A percentile compares a stretch with the other conserved stretches of the same genome.
Conservation (phyloP, 2,797 vertebrate genomes). For the Tapera naevia region DNA sequence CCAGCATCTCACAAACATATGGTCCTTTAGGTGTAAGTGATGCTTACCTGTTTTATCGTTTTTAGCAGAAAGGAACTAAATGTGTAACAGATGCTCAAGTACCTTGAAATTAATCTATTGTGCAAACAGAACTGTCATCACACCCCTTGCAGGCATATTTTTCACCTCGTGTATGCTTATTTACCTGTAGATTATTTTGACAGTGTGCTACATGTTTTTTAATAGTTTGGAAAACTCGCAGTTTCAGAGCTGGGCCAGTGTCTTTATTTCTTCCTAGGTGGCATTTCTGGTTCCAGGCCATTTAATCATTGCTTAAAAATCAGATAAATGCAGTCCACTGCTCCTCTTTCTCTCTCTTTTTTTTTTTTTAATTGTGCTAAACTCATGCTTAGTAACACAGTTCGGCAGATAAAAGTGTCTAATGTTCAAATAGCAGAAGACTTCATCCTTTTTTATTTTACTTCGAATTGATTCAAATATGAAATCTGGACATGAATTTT, state of each 20-base stretch:
- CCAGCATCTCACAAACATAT: neutral
- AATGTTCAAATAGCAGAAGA: neutral
- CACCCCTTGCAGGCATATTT: slow-evolving; percentile 10
- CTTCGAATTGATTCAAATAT: neutral
- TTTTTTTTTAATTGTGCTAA: neutral
- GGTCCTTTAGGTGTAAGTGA: slow-evolving; percentile 7
- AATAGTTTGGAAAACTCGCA: neutral
- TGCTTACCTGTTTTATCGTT: slow-evolving; percentile 26
- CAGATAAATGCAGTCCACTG: neutral
- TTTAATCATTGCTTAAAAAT: neutral
- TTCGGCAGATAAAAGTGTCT: neutral
- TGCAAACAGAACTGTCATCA: slow-evolving; percentile 38
- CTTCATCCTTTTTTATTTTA: neutral
- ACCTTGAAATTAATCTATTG: slow-evolving; percentile 31
- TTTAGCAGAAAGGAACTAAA: slow-evolving; percentile 25
- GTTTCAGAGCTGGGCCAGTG: neutral
- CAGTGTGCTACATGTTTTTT: neutral
- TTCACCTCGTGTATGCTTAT: slow-evolving; percentile 35
- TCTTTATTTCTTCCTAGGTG: neutral
- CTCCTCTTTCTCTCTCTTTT: fast-evolving
- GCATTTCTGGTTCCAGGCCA: neutral
- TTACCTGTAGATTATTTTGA: slow-evolving; percentile 32
- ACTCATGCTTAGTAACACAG: neutral
- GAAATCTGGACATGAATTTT: neutral
- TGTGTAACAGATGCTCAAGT: slow-evolving; percentile 36